These are phyloP conservation scores for Crypturellus undulatus DNA, from an alignment of 2,113 vertebrate species.

Conservation along the genomic window DNA sequence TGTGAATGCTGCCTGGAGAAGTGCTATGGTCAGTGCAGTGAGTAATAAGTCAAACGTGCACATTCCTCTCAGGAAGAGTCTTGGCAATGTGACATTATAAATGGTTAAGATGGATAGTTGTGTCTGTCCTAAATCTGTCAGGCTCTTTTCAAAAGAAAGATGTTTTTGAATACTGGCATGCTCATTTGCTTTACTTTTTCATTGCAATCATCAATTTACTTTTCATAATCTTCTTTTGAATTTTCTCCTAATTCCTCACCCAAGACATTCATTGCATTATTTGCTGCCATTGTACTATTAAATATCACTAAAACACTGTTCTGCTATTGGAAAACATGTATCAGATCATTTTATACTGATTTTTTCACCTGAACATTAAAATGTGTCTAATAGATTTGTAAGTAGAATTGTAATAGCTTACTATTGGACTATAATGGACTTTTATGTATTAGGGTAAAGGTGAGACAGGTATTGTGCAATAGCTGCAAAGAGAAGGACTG, in stretches of 20 bases:
- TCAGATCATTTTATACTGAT: not conserved
- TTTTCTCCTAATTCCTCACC: not conserved
- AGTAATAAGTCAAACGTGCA: accelerated
- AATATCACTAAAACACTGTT: not conserved
- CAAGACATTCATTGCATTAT: not conserved
- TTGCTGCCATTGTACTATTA: not conserved
- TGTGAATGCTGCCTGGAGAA: accelerated
- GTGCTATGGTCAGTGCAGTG: accelerated
- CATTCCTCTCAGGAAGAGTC: not conserved
- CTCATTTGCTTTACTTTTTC: not conserved
- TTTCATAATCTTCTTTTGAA: not conserved
- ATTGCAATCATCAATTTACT: not conserved
- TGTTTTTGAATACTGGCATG: not conserved
- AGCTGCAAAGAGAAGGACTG: not conserved
- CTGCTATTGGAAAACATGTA: not conserved
- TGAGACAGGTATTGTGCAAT: not conserved
- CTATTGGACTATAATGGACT: not conserved
- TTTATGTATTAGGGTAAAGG: not conserved
- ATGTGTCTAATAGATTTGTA: not conserved
- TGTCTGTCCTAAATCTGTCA: not conserved
- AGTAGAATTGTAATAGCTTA: not conserved
- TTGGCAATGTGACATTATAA: not conserved
- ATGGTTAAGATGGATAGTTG: not conserved
- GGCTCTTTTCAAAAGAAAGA: not conserved
- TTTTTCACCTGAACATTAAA: not conserved